Base-by-base conservation (phyloP, 2,888 invertebrate genomes). In the Spodoptera littoralis region DNA sequence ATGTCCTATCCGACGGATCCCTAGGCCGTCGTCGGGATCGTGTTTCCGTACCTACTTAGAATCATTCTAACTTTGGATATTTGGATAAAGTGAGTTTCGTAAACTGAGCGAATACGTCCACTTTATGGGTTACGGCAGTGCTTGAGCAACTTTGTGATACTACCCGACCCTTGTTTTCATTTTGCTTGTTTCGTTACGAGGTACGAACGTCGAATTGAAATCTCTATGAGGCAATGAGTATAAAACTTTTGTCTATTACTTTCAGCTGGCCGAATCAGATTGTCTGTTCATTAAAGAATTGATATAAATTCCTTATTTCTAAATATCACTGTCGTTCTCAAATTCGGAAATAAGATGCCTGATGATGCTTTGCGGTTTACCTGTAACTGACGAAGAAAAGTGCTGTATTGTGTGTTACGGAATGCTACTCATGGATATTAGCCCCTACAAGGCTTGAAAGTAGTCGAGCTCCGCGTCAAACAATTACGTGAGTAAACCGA, bases 31-130 rank as follows among this genome's bases (percentile, higher is more conserved):
- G 44, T 41, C 24, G 47, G 46, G 24, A 36, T 65, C 41, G 24
- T 53, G 43, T 60, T 54, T 46, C n/a, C 18, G 45, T 24, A 41
- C 49, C 27, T 27, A 45, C 50, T 64, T 56, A 27, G 27, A 66
- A 52, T 57, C 43, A 60, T 66, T 60, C 53, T 24, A 76, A 76
- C 63, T 75, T 78, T 58, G 52, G 44, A 48, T 56, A 70, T 76
- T 76, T 62, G 52, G 49, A 58, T 18, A 30, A 48, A 78, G 50
- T 22, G 46, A 60, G 58, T 60, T 60, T 50, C 52, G 59, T 62
- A 67, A 70, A 76, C 58, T 44, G 41, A 56, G 45, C 57, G 50
- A 52, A 69, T 65, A 44, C 24, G 46, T 66, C 43, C 49, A 60
- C 27, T 66, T 70, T 70, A 63, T 53, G 47, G 49, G 45, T 5